Conservation (phyloP, 1,140 invertebrate species). For the Drosophila tani region DNA sequence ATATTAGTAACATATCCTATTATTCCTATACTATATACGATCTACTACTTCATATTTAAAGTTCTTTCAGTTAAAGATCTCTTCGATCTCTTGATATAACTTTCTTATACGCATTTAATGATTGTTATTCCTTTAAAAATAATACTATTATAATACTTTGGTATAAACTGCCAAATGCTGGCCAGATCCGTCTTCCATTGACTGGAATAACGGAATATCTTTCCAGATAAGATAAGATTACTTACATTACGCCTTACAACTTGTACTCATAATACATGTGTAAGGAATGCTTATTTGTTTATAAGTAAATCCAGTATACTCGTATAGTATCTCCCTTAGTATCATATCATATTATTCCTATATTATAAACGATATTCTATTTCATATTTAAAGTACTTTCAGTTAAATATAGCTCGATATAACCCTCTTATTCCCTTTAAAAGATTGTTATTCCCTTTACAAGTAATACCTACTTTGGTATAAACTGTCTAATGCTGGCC, state of each 20-base stretch:
- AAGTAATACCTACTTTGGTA: background rate
- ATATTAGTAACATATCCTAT: background rate
- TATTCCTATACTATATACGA: background rate
- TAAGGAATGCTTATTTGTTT: background rate
- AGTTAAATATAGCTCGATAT: too few relatives aligned
- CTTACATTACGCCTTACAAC: too few relatives aligned
- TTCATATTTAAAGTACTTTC: background rate
- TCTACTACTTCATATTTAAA: background rate
- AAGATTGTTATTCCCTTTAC: background rate
- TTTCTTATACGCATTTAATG: background rate
- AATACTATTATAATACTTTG: background rate
- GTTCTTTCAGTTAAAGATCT: too few relatives aligned
- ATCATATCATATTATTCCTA: background rate
- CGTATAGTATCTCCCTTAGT: too few relatives aligned
- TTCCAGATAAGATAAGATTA: too few relatives aligned
- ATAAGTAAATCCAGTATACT: background rate
- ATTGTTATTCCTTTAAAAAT: background rate
- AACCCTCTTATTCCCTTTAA: background rate
- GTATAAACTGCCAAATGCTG: too few relatives aligned
- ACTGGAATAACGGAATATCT: too few relatives aligned
- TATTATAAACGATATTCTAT: background rate
- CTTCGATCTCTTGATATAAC: background rate
- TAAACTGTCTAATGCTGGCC: too few relatives aligned
- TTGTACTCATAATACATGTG: background rate
- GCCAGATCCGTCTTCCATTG: too few relatives aligned